Evolutionary conservation across 2,888 invertebrate genomes (phyloP), one percentile per base, ranked within the genome.

Genomic region (Crossocerus cetratus): DNA sequence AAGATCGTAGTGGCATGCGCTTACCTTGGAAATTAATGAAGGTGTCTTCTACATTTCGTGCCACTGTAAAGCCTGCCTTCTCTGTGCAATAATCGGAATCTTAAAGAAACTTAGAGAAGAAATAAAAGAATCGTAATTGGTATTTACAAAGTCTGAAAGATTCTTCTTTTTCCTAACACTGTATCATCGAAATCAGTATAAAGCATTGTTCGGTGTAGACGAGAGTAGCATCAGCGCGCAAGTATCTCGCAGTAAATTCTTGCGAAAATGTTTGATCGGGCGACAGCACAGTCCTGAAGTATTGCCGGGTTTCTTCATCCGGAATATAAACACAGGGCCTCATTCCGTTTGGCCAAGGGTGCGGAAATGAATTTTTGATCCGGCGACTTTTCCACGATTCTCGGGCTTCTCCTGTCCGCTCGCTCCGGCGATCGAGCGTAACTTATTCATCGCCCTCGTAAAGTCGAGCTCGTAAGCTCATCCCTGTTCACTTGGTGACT

Each of bases 361-460:
- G 32, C 43, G 59, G 69, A 76, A 81, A 76, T 81, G 81, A 81
- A 81, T 81, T 80, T 81, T 81, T 81, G 81, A 81, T 81, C 72
- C 67, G 56, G 55, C 4, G 42, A 54, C 67, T 65, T 71, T 53
- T 57, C 66, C 57, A 18, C 64, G 60, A 61, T 69, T 66, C 76
- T 43, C 58, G 32, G 44, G 45, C 45, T 65, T 72, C n/a, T n/a
- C 68, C 70, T 53, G 70, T 64, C 60, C 62, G 65, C 32, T 32
- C 62, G 62, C 32, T 21, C 59, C 43, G 63, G 70, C 72, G 77
- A 79, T 77, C 80, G 60, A 18, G 21, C 67, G 65, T 81, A 80
- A 83, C 74, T 83, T 83, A 83, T 83, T 84, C 83, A 83, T 83
- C 73, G 70, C 55, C 53, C 67, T 83, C 78, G 61, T 84, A 82